These are phyloP conservation scores for Pangasius larnaudii DNA, from an alignment of 2,797 vertebrate genomes.

Conservation along the genomic window DNA sequence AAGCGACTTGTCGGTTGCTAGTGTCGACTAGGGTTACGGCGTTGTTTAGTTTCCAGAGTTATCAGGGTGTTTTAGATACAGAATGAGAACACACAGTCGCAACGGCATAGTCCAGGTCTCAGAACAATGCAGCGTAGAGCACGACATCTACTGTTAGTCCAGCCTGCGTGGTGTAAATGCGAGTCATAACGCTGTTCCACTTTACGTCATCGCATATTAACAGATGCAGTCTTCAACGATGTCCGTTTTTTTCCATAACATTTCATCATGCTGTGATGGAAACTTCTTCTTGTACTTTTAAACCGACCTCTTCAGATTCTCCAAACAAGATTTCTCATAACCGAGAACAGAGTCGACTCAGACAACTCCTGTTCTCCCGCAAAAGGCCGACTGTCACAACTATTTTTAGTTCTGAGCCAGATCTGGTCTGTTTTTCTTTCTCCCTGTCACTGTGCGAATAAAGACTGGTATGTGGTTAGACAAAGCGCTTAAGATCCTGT, in stretches of 20 bases:
- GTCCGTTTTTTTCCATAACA: constrained; percentile 22
- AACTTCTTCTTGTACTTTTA: not conserved
- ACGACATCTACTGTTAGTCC: not conserved
- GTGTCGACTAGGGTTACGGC: not conserved
- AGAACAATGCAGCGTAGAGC: not conserved
- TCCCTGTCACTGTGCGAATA: constrained; percentile 36
- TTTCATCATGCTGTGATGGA: constrained; percentile 1
- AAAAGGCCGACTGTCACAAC: constrained; percentile 36
- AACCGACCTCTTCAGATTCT: constrained; percentile 8
- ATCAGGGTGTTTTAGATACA: not conserved
- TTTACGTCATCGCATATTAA: not conserved
- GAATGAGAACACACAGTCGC: not conserved
- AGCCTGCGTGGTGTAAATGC: not conserved
- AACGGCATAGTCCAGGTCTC: not conserved
- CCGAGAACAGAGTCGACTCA: not conserved
- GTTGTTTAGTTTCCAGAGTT: not conserved
- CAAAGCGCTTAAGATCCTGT: not conserved
- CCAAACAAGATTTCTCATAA: constrained; percentile 16
- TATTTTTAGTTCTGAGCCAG: constrained; percentile 45
- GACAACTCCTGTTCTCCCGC: constrained; percentile 9
- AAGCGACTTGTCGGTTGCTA: not conserved
- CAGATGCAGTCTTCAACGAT: not conserved
- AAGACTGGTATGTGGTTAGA: constrained; percentile 18
- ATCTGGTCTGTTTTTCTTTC: constrained; percentile 36
- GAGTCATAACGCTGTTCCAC: not conserved